These are phyloP conservation scores for Oligia latruncula DNA, from an alignment of 2,888 invertebrate genomes.

Conservation along the genomic window DNA sequence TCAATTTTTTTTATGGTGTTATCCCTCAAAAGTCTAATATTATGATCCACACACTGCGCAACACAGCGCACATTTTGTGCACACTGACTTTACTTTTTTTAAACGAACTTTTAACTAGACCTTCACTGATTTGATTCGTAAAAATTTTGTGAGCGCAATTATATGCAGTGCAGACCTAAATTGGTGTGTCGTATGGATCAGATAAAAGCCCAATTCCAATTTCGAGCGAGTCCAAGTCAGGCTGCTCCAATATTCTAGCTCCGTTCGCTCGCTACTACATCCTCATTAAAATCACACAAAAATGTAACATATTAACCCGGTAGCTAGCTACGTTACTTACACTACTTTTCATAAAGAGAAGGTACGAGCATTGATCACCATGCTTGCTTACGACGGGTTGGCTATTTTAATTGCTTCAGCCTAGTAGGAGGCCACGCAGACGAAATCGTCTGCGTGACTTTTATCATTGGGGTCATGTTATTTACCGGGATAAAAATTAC, in stretches of 20 bases:
- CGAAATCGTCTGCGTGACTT: neutral
- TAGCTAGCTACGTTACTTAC: neutral
- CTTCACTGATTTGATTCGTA: neutral
- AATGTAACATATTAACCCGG: neutral
- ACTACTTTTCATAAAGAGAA: neutral
- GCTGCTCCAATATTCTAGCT: neutral
- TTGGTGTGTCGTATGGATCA: neutral
- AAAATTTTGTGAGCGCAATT: neutral
- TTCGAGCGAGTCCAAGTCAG: neutral
- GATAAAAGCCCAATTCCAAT: neutral
- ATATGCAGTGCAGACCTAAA: neutral
- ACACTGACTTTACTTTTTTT: neutral
- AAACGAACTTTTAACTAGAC: neutral
- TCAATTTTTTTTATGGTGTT: neutral
- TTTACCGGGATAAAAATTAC: too few relatives aligned
- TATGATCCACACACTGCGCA: neutral
- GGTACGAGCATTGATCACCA: neutral
- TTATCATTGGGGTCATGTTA: neutral
- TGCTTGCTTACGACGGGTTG: neutral
- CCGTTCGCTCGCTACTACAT: neutral
- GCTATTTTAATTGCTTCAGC: too few relatives aligned
- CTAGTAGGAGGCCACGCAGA: too few relatives aligned
- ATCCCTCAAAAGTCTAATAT: neutral
- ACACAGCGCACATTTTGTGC: too few relatives aligned
- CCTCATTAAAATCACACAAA: neutral